These are phyloP conservation scores for Aphelocoma californica DNA, from an alignment of 2,797 vertebrate genomes.

Conservation along the genomic window DNA sequence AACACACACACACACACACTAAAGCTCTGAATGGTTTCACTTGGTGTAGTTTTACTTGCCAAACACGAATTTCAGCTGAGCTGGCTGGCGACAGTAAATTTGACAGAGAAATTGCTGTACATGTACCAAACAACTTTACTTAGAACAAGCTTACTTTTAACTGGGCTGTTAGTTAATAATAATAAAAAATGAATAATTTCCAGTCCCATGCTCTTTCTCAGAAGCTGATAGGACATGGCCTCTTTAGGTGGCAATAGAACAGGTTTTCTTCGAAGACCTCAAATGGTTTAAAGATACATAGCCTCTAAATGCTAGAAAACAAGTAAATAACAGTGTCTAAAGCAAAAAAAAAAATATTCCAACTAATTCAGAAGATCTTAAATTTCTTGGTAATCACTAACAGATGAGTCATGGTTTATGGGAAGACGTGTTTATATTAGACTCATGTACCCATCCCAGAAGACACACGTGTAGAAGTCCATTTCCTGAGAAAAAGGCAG, in stretches of 20 bases:
- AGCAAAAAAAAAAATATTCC: background rate
- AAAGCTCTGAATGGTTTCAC: constrained; percentile 40
- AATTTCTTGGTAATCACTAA: background rate
- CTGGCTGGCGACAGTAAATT: background rate
- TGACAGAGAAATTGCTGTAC: background rate
- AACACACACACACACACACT: background rate
- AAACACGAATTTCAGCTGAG: constrained; percentile 18
- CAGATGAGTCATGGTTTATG: background rate
- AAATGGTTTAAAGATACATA: background rate
- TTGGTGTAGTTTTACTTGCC: constrained; percentile 8
- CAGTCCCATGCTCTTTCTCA: background rate
- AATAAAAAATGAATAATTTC: background rate
- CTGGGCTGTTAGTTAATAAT: background rate
- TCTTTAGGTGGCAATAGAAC: background rate
- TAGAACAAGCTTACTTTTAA: background rate
- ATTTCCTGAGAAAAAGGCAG: constrained; percentile 22
- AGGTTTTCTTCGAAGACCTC: background rate
- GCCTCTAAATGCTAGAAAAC: background rate
- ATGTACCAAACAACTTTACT: background rate
- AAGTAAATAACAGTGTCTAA: background rate
- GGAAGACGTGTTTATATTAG: background rate
- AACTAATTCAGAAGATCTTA: background rate
- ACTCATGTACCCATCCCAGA: background rate
- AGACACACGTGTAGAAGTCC: background rate
- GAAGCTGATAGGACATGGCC: background rate